Percentiles rank a stretch among this genome's conserved stretches.
Conservation (phyloP, 2,797 vertebrate genomes). For the Microctenopoma steveboyesi region DNA sequence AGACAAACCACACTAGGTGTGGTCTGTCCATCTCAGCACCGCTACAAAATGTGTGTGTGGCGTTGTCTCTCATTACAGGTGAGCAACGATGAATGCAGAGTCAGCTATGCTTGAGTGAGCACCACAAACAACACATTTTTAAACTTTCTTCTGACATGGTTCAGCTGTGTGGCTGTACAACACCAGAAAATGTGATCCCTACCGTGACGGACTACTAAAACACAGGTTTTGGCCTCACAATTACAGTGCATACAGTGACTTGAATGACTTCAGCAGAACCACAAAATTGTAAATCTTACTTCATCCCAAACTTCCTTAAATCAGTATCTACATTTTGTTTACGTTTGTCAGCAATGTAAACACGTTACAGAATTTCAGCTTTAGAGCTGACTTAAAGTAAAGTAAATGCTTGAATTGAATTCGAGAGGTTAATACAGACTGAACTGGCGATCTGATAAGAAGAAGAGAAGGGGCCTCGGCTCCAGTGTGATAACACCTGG, state of each 20-base stretch:
- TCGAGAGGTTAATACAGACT: conserved; percentile 37
- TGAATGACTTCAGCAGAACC: neutral
- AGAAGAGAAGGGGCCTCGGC: conserved; percentile 8
- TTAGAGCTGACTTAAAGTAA: conserved; percentile 15
- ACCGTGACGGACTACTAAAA: neutral
- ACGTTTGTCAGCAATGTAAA: neutral
- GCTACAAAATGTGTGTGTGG: neutral
- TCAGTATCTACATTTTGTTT: neutral
- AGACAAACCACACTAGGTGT: conserved; percentile 6
- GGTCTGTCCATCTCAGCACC: neutral
- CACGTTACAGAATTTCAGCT: neutral
- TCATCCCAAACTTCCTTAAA: neutral
- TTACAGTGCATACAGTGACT: neutral
- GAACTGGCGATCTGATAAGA: conserved; percentile 10
- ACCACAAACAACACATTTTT: neutral
- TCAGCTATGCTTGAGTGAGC: neutral
- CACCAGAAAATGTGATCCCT: neutral
- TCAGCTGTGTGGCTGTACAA: neutral
- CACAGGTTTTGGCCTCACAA: neutral
- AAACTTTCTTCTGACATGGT: neutral
- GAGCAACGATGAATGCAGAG: neutral
- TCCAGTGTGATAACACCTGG: conserved; percentile 27
- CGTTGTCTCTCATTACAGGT: conserved; percentile 7
- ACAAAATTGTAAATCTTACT: neutral
- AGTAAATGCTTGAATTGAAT: conserved; percentile 21